phyloP scores from a whole-genome alignment of 2,797 vertebrate species.

The Pogonophryne albipinna region DNA sequence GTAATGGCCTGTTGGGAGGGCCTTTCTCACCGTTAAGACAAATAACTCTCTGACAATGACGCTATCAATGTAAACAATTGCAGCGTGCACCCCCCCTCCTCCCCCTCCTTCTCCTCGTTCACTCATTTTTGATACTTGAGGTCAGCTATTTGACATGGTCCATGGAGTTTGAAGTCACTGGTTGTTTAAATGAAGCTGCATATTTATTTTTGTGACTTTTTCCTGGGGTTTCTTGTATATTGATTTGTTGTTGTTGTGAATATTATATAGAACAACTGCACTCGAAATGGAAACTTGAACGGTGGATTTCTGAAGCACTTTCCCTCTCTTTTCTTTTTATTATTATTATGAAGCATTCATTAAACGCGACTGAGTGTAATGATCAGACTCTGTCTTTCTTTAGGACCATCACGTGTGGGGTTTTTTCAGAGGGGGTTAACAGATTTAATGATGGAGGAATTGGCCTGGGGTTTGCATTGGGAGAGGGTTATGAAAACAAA shows the following conservation, averaged over 20 bases:
- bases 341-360: conserved; percentile 81
- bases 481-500: conserved; percentile 23
- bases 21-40: conserved; percentile 66
- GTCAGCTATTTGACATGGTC: conserved; percentile 85
- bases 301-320: conserved; percentile 88
- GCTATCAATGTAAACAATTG: conserved; percentile 77
- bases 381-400: conserved; percentile 61
- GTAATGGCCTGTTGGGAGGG: conserved; percentile 70
- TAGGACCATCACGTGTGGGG: conserved; percentile 10
- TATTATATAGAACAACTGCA: conserved; percentile 82
- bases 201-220: conserved; percentile 89
- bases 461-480: neutral
- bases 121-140: conserved; percentile 83
- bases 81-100: conserved; percentile 60
- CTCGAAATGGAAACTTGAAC: conserved; percentile 89
- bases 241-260: conserved; percentile 76
- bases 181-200: conserved; percentile 86
- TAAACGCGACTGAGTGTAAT: conserved; percentile 85
- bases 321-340: conserved; percentile 77
- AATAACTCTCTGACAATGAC: conserved; percentile 76
- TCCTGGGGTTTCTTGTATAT: conserved; percentile 73
- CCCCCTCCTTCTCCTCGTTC: conserved; percentile 41
- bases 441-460: conserved; percentile 13
- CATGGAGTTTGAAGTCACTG: conserved; percentile 87
- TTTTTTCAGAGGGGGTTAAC: neutral